Evolutionary conservation across 2,797 vertebrate genomes (phyloP).

Genomic region (Myripristis jacobus): DNA sequence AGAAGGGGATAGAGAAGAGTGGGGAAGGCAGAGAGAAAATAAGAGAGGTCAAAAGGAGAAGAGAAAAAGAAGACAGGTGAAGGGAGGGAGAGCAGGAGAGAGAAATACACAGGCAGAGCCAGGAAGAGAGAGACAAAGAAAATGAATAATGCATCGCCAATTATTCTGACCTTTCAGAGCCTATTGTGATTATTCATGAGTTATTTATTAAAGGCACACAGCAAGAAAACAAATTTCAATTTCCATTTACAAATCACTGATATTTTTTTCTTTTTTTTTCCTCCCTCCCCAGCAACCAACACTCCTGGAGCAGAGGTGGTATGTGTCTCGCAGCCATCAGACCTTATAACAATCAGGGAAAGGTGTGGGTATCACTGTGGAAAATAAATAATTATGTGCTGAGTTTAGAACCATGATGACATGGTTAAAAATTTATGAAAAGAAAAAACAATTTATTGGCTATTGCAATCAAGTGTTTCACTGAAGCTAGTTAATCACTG

Average conservation of each 20-base stretch:
- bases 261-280: not conserved
- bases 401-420: not conserved
- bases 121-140: constrained; percentile 17
- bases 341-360: constrained; percentile 1
- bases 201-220: constrained; percentile 29
- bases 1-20: not conserved
- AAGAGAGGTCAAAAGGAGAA: too few relatives aligned
- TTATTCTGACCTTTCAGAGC: constrained; percentile 59
- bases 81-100: not conserved
- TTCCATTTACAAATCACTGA: constrained; percentile 33
- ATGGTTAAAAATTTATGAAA: not conserved
- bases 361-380: not conserved
- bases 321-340: constrained; percentile 11
- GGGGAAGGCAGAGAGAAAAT: not conserved
- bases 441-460: not conserved
- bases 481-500: too few relatives aligned
- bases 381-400: not conserved
- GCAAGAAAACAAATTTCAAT: constrained; percentile 28
- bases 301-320: not conserved
- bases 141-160: constrained; percentile 60
- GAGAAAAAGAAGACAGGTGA: not conserved
- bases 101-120: not conserved
- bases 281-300: not conserved
- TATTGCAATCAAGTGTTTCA: not conserved
- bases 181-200: constrained; percentile 48